phyloP scores from a whole-genome alignment of 2,113 vertebrate genomes.

The Albula glossodonta region DNA sequence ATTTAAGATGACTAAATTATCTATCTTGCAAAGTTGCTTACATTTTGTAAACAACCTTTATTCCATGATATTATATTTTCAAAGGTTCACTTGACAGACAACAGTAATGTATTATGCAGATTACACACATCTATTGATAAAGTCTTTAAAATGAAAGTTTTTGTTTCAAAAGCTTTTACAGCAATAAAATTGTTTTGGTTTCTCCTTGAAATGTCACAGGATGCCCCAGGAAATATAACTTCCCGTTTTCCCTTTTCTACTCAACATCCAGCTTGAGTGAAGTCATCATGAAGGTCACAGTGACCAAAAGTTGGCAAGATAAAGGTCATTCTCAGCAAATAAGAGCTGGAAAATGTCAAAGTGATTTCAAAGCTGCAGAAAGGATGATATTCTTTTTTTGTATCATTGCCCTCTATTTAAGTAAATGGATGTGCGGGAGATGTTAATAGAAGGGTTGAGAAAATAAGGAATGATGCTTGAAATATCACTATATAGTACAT shows the following conservation, averaged over 20 bases:
- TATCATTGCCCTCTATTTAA: background rate
- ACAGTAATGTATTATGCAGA: background rate
- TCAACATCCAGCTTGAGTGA: background rate
- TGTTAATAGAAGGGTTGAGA: background rate
- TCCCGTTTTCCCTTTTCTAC: background rate
- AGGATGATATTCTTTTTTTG: background rate
- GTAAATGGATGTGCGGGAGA: background rate
- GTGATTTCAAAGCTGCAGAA: constrained; percentile 8
- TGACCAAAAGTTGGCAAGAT: background rate
- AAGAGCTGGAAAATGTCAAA: constrained; percentile 4
- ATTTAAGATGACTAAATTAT: background rate
- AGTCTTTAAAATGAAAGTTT: background rate
- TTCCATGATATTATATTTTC: background rate
- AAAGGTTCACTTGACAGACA: background rate
- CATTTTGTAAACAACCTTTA: background rate
- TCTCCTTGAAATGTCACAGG: background rate
- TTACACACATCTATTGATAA: background rate
- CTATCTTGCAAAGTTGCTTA: background rate
- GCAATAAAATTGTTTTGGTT: background rate
- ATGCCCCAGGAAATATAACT: background rate
- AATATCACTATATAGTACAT: background rate
- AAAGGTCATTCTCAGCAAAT: constrained; percentile 7
- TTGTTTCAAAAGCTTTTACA: background rate
- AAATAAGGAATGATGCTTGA: background rate
- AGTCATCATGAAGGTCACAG: background rate